A percentile compares a stretch with the other conserved stretches of the same genome.
phyloP scores from a whole-genome alignment of 2,113 vertebrate species.

The Ivindomyrus marchei region DNA sequence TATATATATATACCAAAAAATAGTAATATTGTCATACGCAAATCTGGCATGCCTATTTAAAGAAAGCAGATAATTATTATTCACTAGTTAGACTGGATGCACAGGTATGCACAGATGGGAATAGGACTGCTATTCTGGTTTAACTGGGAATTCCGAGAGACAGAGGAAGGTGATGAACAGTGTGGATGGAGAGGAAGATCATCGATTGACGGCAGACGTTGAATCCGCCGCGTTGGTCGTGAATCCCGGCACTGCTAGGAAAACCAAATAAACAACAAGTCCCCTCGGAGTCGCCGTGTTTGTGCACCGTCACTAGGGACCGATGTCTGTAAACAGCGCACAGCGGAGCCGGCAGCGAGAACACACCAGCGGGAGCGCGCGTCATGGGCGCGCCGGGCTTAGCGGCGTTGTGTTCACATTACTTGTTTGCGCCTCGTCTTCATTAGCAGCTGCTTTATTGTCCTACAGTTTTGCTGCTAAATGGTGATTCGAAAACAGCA shows the following conservation, averaged over 20 bases:
- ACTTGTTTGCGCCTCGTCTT: neutral
- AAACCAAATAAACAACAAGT: constrained; percentile 24
- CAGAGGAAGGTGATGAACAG: neutral
- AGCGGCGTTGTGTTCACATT: neutral
- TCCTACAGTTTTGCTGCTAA: neutral
- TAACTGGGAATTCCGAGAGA: neutral
- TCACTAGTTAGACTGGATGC: neutral
- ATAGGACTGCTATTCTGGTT: neutral
- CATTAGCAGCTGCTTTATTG: neutral
- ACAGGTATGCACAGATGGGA: neutral
- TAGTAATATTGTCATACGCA: neutral
- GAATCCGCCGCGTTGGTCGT: neutral
- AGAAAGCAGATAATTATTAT: neutral
- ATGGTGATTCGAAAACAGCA: neutral
- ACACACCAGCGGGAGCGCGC: neutral
- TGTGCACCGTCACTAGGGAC: constrained; percentile 52
- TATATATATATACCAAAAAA: neutral
- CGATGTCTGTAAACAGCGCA: constrained; percentile 58
- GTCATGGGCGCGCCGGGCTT: neutral
- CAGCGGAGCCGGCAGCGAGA: constrained; percentile 35
- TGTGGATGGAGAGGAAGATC: neutral
- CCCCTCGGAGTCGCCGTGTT: constrained; percentile 51
- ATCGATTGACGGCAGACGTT: neutral
- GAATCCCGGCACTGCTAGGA: neutral
- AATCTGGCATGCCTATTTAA: neutral